A percentile compares a stretch with the other conserved stretches of the same genome.
Conservation (phyloP, 2,888 invertebrate genomes). For the Eupithecia vulgata region DNA sequence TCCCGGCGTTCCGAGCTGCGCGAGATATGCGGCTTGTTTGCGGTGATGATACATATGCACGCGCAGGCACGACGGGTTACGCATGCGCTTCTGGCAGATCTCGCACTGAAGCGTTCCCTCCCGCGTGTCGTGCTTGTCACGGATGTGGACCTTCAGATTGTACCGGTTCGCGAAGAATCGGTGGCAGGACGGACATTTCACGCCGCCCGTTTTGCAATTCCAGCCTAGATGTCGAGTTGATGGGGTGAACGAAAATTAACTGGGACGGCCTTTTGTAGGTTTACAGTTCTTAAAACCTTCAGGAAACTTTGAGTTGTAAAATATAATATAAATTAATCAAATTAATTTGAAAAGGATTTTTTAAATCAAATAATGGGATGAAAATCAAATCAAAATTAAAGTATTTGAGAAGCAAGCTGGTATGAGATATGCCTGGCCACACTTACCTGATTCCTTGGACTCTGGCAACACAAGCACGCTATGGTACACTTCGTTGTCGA, state of each 20-base stretch:
- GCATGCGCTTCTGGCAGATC: conserved; percentile 87
- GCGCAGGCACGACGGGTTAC: conserved; percentile 85
- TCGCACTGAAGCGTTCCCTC: conserved; percentile 87
- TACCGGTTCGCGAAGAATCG: conserved; percentile 87
- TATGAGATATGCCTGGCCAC: conserved; percentile 11
- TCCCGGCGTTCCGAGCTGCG: conserved; percentile 67
- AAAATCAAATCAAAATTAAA: conserved; percentile 1
- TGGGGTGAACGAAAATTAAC: background rate
- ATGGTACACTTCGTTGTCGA: conserved; percentile 78
- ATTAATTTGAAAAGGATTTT: background rate
- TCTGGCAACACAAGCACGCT: conserved; percentile 76
- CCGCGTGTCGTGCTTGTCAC: conserved; percentile 88
- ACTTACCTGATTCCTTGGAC: conserved; percentile 75
- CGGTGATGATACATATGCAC: conserved; percentile 87
- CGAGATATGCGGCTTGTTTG: conserved; percentile 82
- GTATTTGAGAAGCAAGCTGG: background rate
- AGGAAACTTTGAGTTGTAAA: conserved; percentile 1
- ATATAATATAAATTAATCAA: conserved; percentile 17
- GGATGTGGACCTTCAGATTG: conserved; percentile 88
- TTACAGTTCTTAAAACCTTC: background rate
- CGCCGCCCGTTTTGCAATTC: conserved; percentile 81
- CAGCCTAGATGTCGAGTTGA: conserved; percentile 58
- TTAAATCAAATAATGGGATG: background rate
- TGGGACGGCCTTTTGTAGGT: background rate
- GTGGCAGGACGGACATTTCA: conserved; percentile 86